Conservation (phyloP, 2,888 invertebrate genomes). For the Phengaris alcon region DNA sequence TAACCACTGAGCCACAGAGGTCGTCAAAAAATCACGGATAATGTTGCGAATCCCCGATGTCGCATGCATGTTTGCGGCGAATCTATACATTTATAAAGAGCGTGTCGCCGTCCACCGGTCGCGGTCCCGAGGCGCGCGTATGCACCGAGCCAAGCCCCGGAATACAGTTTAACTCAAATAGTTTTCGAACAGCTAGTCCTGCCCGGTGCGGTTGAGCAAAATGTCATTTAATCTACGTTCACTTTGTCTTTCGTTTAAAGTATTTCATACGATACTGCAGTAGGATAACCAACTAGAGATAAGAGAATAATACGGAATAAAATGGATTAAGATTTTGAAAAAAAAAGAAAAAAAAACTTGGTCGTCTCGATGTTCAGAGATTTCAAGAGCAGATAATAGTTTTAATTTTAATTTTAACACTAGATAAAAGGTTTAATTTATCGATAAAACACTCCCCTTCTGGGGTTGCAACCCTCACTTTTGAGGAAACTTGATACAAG, state of each 20-base stretch:
- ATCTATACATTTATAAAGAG: neutral
- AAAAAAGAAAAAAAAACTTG: neutral
- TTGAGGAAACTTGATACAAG: too few relatives aligned
- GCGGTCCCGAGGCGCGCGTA: neutral
- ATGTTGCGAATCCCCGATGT: too few relatives aligned
- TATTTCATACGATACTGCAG: conserved; percentile 13
- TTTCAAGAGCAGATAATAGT: too few relatives aligned
- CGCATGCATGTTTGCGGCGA: too few relatives aligned
- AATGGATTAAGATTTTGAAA: neutral
- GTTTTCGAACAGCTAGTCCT: conserved; percentile 23
- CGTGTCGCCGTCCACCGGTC: neutral
- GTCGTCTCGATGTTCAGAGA: too few relatives aligned
- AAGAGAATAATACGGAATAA: neutral
- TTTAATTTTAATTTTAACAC: too few relatives aligned
- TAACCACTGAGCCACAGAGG: too few relatives aligned
- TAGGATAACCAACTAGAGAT: neutral
- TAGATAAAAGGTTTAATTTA: too few relatives aligned
- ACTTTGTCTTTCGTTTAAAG: conserved; percentile 19
- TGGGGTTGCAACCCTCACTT: too few relatives aligned
- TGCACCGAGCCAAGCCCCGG: conserved; percentile 6
- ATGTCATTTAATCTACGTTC: conserved; percentile 6
- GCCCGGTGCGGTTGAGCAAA: conserved; percentile 12
- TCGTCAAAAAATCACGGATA: too few relatives aligned
- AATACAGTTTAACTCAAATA: conserved; percentile 26
- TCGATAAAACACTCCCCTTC: too few relatives aligned